Evolutionary conservation across 2,113 vertebrate genomes (phyloP).

Genomic region (Hippocampus comes): DNA sequence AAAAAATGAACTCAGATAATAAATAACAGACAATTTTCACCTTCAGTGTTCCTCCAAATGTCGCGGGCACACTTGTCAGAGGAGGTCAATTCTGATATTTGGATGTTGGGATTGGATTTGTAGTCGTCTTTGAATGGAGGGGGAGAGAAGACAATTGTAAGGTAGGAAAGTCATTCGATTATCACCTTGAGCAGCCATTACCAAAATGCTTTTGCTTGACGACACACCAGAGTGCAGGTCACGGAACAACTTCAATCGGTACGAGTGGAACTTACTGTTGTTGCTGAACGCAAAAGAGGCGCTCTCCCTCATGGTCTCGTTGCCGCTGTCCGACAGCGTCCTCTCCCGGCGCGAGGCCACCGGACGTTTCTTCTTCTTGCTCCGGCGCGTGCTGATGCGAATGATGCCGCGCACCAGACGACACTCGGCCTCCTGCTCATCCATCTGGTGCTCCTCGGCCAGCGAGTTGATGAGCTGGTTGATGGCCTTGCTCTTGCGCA

Average conservation of each 20-base stretch:
- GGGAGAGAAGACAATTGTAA: neutral
- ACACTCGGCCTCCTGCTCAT: conserved; percentile 90
- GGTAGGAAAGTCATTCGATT: neutral
- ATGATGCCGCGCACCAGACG: conserved; percentile 90
- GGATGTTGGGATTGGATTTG: conserved; percentile 79
- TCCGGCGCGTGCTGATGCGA: conserved; percentile 91
- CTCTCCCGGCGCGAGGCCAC: conserved; percentile 57
- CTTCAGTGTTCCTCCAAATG: conserved; percentile 82
- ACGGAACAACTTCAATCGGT: neutral
- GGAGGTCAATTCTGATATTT: conserved; percentile 86
- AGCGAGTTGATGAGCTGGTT: conserved; percentile 88
- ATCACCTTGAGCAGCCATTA: no score
- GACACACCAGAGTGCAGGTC: neutral
- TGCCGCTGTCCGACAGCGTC: conserved; percentile 79
- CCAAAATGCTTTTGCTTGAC: no score
- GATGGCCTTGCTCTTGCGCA: conserved; percentile 90
- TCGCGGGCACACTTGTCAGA: conserved; percentile 85
- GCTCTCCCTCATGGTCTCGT: conserved; percentile 87
- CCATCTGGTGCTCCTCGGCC: conserved; percentile 69
- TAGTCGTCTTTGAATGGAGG: conserved; percentile 52
- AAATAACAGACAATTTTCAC: conserved; percentile 56
- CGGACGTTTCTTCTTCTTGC: conserved; percentile 46
- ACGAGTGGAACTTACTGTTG: conserved; percentile 73
- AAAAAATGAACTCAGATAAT: neutral
- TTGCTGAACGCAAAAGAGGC: conserved; percentile 76